Evolutionary conservation across 2,888 invertebrate species (phyloP).

Genomic region (Drosophila prostipennis): DNA sequence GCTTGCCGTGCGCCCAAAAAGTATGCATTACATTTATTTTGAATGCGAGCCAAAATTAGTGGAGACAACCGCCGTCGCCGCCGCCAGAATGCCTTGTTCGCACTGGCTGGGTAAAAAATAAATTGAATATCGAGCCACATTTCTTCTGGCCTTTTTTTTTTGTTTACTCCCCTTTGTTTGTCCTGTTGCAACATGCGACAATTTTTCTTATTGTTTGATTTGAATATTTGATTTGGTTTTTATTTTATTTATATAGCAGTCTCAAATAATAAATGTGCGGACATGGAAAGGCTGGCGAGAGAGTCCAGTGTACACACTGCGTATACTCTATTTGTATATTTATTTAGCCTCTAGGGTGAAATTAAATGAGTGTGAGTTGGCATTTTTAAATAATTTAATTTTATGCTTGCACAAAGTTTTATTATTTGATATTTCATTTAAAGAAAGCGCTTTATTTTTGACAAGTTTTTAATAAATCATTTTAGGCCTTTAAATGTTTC

Average conservation of each 20-base stretch:
- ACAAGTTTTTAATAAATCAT: background rate
- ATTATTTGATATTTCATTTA: too few species aligned
- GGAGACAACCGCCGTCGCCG: conserved; percentile 1
- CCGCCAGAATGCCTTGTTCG: conserved; percentile 6
- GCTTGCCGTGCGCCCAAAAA: conserved; percentile 23
- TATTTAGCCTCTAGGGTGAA: background rate
- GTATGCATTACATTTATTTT: conserved; percentile 26
- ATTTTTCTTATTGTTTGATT: conserved; percentile 46
- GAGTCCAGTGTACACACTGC: conserved; percentile 2
- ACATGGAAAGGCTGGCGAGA: conserved; percentile 2
- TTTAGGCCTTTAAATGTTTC: background rate
- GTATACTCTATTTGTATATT: conserved; percentile 11
- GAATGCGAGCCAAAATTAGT: conserved; percentile 33
- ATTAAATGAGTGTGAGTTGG: background rate
- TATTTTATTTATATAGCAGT: conserved; percentile 36
- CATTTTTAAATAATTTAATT: background rate
- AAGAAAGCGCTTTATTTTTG: background rate
- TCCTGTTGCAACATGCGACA: conserved; percentile 44
- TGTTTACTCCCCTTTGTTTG: conserved; percentile 2
- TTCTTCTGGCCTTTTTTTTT: background rate
- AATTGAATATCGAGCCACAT: conserved; percentile 39
- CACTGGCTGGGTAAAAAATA: conserved; percentile 19
- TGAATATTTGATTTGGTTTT: conserved; percentile 40
- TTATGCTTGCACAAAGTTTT: too few species aligned
- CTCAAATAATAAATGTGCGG: conserved; percentile 36